phyloP scores from a whole-genome alignment of 2,113 vertebrate species.

The Smithornis capensis region DNA sequence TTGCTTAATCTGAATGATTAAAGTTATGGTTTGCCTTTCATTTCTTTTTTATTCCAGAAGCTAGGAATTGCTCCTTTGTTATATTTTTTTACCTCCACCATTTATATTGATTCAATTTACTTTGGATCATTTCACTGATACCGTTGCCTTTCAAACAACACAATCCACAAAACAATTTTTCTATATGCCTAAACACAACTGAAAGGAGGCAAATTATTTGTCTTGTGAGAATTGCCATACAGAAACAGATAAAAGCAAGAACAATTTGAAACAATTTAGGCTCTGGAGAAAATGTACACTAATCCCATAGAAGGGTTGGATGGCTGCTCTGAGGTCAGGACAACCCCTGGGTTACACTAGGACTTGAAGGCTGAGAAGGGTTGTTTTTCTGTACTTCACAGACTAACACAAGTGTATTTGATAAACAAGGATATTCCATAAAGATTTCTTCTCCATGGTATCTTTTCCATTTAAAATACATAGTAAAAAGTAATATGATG shows the following conservation, averaged over 20 bases:
- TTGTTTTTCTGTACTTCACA: neutral
- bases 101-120: neutral
- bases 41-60: neutral
- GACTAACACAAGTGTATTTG: neutral
- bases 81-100: neutral
- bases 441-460: neutral
- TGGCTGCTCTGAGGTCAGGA: neutral
- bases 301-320: neutral
- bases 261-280: neutral
- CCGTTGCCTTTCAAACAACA: neutral
- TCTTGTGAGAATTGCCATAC: neutral
- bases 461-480: neutral
- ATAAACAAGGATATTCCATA: neutral
- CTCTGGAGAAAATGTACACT: neutral
- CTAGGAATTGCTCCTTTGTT: neutral
- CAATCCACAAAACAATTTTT: neutral
- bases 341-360: neutral
- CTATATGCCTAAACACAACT: neutral
- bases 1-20: neutral
- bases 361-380: neutral
- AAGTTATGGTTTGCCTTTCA: neutral
- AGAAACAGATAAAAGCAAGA: neutral
- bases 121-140: neutral
- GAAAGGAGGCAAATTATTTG: neutral
- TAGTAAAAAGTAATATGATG: neutral